Percentiles rank a stretch among this genome's conserved stretches.
These are phyloP conservation scores for Apamea epomidion DNA, from an alignment of 2,888 invertebrate species.

Conservation along the genomic window DNA sequence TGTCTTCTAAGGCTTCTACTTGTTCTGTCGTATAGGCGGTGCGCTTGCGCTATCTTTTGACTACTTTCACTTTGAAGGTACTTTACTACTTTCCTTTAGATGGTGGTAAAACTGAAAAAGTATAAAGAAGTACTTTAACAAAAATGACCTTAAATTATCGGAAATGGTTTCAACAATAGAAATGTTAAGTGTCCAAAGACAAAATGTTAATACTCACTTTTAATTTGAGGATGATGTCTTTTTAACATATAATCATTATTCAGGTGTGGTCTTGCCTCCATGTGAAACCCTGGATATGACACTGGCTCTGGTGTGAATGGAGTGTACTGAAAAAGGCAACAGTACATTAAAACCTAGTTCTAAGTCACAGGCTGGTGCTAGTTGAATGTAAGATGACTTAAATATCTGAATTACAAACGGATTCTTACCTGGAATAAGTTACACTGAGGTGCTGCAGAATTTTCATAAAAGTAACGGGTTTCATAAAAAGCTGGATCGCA, in stretches of 20 bases:
- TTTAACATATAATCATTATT: slow-evolving; percentile 37
- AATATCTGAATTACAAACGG: not conserved
- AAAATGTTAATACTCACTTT: too few relatives aligned
- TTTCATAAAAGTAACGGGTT: slow-evolving; percentile 2
- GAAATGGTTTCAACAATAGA: too few relatives aligned
- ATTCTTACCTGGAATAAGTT: slow-evolving; percentile 31
- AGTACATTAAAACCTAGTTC: not conserved
- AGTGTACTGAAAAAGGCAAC: slow-evolving; percentile 41
- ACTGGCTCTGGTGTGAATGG: slow-evolving; percentile 35
- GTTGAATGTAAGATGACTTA: not conserved
- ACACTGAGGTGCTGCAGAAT: not conserved
- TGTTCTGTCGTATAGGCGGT: slow-evolving; percentile 94
- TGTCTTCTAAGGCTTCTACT: slow-evolving; percentile 93
- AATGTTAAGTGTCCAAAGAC: too few relatives aligned
- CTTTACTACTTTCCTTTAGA: too few relatives aligned
- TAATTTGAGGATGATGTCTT: slow-evolving; percentile 42
- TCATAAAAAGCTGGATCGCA: not conserved
- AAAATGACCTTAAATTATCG: too few relatives aligned
- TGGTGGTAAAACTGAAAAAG: too few relatives aligned
- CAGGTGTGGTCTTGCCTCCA: slow-evolving; percentile 18
- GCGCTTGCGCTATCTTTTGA: slow-evolving; percentile 91
- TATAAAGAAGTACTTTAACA: too few relatives aligned
- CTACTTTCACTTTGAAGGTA: slow-evolving; percentile 23
- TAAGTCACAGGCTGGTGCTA: not conserved
- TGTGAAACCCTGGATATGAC: slow-evolving; percentile 19